phyloP scores from a whole-genome alignment of 2,888 invertebrate genomes.

The Volucella zonaria region DNA sequence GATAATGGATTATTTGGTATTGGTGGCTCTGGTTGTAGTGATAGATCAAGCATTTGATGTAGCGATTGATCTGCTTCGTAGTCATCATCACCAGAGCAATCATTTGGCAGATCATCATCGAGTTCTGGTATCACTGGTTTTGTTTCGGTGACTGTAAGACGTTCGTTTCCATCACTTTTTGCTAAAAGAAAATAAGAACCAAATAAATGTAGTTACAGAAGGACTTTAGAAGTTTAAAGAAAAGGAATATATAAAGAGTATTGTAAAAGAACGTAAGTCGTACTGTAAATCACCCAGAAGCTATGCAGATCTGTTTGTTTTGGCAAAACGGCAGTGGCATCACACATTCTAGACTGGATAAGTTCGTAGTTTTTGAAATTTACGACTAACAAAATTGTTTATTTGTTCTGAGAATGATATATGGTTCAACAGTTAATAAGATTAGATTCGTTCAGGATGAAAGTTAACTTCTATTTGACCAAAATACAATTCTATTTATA shows the following conservation, averaged over 20 bases:
- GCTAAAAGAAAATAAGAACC: conserved; percentile 76
- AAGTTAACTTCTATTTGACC: too few relatives aligned
- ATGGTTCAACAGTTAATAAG: too few relatives aligned
- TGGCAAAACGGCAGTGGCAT: conserved; percentile 86
- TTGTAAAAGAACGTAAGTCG: conserved; percentile 69
- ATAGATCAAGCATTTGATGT: conserved; percentile 91
- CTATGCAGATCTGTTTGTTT: conserved; percentile 88
- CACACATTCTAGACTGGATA: conserved; percentile 82
- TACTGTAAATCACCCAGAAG: conserved; percentile 91
- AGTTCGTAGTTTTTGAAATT: not conserved
- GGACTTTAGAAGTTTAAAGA: not conserved
- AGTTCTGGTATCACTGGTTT: conserved; percentile 78
- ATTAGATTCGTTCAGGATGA: too few relatives aligned
- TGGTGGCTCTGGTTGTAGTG: conserved; percentile 92
- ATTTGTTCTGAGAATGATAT: too few relatives aligned
- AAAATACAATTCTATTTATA: too few relatives aligned
- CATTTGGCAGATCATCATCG: conserved; percentile 74
- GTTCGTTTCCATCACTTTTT: conserved; percentile 82
- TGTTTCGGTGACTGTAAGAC: conserved; percentile 81
- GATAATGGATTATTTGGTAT: conserved; percentile 90
- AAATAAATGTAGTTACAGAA: not conserved
- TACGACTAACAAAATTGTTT: not conserved
- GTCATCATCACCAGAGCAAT: conserved; percentile 72
- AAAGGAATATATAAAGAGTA: not conserved
- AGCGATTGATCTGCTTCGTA: conserved; percentile 82